These are phyloP conservation scores for Myotis daubentonii DNA, from an alignment of 2,797 vertebrate genomes.

Conservation along the genomic window DNA sequence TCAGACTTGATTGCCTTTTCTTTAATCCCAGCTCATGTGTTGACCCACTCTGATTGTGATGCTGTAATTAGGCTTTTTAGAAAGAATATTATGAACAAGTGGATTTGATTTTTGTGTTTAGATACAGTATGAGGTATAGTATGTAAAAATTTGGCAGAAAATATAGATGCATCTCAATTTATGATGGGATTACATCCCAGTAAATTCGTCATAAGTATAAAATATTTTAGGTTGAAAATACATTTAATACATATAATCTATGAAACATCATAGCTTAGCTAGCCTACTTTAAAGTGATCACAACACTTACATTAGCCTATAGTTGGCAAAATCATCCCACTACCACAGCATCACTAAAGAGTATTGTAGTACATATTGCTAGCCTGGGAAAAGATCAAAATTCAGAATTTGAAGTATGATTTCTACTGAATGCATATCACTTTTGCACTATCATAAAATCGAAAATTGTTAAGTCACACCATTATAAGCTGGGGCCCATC, in stretches of 20 bases:
- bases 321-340: neutral
- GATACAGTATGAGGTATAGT: neutral
- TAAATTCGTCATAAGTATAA: neutral
- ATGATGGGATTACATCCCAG: neutral
- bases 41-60: neutral
- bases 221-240: neutral
- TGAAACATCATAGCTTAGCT: neutral
- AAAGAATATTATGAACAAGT: neutral
- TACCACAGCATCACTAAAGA: neutral
- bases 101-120: constrained; percentile 36
- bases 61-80: neutral
- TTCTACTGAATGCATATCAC: neutral
- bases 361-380: neutral
- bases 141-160: constrained; percentile 10
- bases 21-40: neutral
- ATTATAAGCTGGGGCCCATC: neutral
- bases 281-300: neutral
- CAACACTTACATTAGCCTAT: neutral
- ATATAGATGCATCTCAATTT: neutral
- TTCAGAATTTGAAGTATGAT: neutral
- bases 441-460: neutral
- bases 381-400: neutral
- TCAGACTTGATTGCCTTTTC: neutral
- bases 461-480: neutral
- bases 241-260: neutral